These are phyloP conservation scores for Clarias pachynema DNA, from an alignment of 2,797 vertebrate species.

Conservation along the genomic window DNA sequence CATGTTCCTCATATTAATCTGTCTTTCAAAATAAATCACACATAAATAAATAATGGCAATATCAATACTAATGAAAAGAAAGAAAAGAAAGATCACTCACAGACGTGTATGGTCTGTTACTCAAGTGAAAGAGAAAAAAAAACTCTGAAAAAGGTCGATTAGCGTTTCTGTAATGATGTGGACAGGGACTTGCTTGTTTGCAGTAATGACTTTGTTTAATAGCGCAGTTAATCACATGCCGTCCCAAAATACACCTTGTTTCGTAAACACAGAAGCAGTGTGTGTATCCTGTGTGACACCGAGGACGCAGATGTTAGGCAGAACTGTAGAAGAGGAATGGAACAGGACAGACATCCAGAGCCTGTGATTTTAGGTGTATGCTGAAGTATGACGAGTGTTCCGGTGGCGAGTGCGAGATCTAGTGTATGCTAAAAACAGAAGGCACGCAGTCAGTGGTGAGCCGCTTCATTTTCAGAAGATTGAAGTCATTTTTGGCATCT, in stretches of 20 bases:
- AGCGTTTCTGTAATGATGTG: constrained; percentile 77
- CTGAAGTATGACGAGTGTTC: constrained; percentile 12
- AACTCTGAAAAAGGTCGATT: constrained; percentile 78
- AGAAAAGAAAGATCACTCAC: background rate
- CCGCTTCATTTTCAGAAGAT: constrained; percentile 42
- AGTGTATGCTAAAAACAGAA: constrained; percentile 47
- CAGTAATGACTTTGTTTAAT: constrained; percentile 74
- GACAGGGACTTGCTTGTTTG: constrained; percentile 72
- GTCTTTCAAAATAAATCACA: background rate
- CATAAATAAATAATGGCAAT: background rate
- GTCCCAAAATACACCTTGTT: constrained; percentile 47
- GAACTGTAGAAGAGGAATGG: constrained; percentile 10
- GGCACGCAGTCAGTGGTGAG: constrained; percentile 17
- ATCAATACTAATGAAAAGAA: background rate
- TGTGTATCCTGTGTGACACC: background rate
- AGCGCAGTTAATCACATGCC: constrained; percentile 52
- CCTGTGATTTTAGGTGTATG: constrained; percentile 30
- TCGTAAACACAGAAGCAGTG: constrained; percentile 5
- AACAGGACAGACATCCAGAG: constrained; percentile 22
- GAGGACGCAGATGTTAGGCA: background rate
- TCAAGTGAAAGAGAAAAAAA: constrained; percentile 67
- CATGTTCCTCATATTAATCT: background rate
- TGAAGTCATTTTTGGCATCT: constrained; percentile 42
- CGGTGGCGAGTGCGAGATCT: constrained; percentile 27
- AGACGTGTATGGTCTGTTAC: constrained; percentile 56